Percentiles rank a stretch among this genome's conserved stretches.
Conservation (phyloP, 1,140 invertebrate genomes). For the Schlechtendalia chinensis region DNA sequence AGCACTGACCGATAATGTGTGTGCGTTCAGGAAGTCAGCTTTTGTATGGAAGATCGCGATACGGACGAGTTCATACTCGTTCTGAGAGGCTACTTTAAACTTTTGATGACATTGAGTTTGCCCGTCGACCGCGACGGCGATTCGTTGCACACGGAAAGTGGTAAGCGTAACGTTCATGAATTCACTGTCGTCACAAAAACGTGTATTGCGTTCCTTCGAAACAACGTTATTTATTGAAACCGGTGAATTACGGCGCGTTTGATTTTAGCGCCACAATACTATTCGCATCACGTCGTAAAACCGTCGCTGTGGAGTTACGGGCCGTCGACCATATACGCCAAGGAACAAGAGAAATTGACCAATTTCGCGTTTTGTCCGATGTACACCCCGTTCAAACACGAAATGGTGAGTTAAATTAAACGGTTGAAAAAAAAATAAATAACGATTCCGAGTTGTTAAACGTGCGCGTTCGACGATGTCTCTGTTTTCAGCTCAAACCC, state of each 20-base stretch:
- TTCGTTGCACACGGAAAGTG: conserved; percentile 63
- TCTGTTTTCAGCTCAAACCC: conserved; percentile 16
- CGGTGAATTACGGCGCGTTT: too few species aligned
- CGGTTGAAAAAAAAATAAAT: neutral
- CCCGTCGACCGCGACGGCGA: conserved; percentile 65
- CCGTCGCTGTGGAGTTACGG: conserved; percentile 77
- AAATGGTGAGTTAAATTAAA: conserved; percentile 4
- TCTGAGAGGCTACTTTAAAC: conserved; percentile 72
- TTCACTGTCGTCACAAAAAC: too few species aligned
- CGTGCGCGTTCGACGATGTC: too few species aligned
- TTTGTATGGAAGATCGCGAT: conserved; percentile 80
- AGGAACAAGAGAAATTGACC: conserved; percentile 57
- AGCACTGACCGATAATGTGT: neutral
- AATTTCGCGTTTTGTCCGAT: conserved; percentile 60
- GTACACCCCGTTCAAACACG: conserved; percentile 56
- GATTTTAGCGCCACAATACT: conserved; percentile 73
- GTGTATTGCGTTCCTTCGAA: too few species aligned
- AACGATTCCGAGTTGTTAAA: neutral
- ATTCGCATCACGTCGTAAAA: conserved; percentile 74
- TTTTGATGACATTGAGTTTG: conserved; percentile 64
- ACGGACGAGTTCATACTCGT: conserved; percentile 79
- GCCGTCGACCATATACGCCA: conserved; percentile 55
- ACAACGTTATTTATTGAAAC: too few species aligned
- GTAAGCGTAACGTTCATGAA: neutral
- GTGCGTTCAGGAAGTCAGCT: conserved; percentile 63